Conservation (phyloP, 2,113 vertebrate species). For the Cepphus grylle region DNA sequence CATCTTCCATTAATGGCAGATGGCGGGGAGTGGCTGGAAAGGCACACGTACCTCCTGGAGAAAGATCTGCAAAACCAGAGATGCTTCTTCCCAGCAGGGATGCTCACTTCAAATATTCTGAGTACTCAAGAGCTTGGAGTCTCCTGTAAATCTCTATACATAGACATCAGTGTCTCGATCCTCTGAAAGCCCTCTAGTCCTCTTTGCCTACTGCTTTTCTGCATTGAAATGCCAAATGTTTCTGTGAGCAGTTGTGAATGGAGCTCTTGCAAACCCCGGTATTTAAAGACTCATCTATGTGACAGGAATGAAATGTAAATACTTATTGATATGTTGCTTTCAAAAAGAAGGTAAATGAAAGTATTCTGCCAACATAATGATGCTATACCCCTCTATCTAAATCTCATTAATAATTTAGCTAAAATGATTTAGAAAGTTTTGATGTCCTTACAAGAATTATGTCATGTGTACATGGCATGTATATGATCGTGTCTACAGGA, state of each 20-base stretch:
- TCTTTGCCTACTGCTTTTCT: neutral
- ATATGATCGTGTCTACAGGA: neutral
- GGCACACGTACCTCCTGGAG: fast-evolving
- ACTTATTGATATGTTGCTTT: neutral
- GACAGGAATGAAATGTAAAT: neutral
- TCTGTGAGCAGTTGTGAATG: neutral
- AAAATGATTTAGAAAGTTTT: neutral
- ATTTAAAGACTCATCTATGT: neutral
- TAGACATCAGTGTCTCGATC: neutral
- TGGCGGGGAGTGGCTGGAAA: neutral
- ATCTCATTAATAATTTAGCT: neutral
- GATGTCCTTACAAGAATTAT: neutral
- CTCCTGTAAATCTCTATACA: neutral
- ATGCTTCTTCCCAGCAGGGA: neutral
- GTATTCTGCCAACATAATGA: neutral
- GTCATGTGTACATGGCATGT: neutral
- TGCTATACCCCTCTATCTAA: neutral
- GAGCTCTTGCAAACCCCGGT: neutral
- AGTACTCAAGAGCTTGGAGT: neutral
- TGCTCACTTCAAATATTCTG: neutral
- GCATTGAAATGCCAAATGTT: neutral
- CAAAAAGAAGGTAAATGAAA: neutral
- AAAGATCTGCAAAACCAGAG: neutral
- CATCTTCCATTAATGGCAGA: neutral
- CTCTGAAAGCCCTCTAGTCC: neutral